Conservation (phyloP, 2,113 vertebrate species). For the Meles meles region DNA sequence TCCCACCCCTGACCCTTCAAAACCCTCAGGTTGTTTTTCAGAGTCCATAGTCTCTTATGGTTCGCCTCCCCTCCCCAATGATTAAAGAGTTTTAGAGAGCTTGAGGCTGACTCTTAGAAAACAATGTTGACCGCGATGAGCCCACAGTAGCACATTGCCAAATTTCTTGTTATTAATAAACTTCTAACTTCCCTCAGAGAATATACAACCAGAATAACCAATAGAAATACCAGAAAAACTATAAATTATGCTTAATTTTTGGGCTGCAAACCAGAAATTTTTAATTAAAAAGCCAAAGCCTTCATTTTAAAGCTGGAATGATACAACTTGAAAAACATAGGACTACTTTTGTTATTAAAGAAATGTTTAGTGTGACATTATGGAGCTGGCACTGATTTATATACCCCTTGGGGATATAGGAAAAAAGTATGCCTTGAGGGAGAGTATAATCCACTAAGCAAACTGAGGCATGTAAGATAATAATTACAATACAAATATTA, state of each 20-base stretch:
- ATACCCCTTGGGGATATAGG: neutral
- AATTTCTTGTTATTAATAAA: neutral
- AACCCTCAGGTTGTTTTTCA: no score
- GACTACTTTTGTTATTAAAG: neutral
- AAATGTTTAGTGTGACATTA: neutral
- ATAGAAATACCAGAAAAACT: neutral
- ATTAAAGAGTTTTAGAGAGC: neutral
- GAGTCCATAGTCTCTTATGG: no score
- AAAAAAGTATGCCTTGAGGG: neutral
- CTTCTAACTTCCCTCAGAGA: neutral
- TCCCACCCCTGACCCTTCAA: no score
- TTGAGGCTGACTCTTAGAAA: neutral
- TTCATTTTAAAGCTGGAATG: conserved; percentile 16
- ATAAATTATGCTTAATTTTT: conserved; percentile 14
- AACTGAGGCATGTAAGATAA: neutral
- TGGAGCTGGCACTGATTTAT: neutral
- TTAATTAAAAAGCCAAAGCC: conserved; percentile 29
- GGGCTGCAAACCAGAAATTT: neutral
- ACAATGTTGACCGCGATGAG: neutral
- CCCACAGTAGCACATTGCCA: neutral
- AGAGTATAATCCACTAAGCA: neutral
- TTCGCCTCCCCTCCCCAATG: no score
- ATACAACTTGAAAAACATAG: conserved; percentile 16
- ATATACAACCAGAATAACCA: neutral
- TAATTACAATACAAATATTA: neutral